Evolutionary conservation across 2,797 vertebrate species (phyloP), one percentile per base, ranked within the genome.

Genomic region (Notolepis coatsorum): DNA sequence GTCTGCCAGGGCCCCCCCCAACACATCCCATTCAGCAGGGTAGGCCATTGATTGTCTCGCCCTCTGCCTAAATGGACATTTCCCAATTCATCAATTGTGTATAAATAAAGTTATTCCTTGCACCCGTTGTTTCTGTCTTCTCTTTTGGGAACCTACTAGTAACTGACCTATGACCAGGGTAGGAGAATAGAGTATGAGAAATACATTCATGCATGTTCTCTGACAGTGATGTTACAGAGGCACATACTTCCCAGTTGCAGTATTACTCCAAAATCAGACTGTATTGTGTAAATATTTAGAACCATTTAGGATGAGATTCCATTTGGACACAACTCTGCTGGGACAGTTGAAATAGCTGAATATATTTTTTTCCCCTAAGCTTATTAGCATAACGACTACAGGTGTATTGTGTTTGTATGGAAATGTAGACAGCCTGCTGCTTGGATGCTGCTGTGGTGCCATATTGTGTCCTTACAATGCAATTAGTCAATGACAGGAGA

Each of bases 391-490:
- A 54, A 68, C 49, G 42, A 45, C 48, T 63, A 37, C 64, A 53
- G 42, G 30, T 49, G 57, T 38, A 24, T 38, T 37, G 33, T 49
- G 21, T 24, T 7, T 7, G 1, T 20, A 24, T 43, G 50, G 39
- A 30, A 41, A 51, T 39, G 57, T 65, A 37, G 50, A 46, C 43
- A 12, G 25, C 55, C 56, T 60, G 57, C 49, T 51, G 46, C 49
- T 52, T 15, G 12, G 28, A 18, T 35, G 48, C 25, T 25, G 5
- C 37, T 39, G 8, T 6, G 2, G 20, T 21, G 39, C 37, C 37
- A 31, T 45, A 65, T 54, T 43, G 55, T 60, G 28, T 55, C 45
- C 37, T 30, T 60, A 18, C 21, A 59, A 52, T 41, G 33, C 41
- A 30, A 49, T 65, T 55, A 50, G 17, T 71, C 35, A 47, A 9